A percentile compares a stretch with the other conserved stretches of the same genome.
These are phyloP conservation scores for Acholoe squamosa DNA, from an alignment of 2,888 invertebrate species.

Conservation along the genomic window DNA sequence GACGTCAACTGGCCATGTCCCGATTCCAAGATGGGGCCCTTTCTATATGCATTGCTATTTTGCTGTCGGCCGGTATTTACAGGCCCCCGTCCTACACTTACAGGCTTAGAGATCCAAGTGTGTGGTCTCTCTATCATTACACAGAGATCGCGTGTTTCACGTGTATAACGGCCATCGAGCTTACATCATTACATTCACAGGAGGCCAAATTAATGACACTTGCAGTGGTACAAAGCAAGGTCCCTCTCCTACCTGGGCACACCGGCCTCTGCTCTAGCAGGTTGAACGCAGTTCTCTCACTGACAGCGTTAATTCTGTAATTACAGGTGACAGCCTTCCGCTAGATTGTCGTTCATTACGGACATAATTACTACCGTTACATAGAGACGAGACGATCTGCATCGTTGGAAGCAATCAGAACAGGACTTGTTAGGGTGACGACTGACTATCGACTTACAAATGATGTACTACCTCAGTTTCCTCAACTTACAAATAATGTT, in stretches of 20 bases:
- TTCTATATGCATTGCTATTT: too few species aligned
- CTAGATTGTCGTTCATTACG: not conserved
- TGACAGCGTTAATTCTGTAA: not conserved
- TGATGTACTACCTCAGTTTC: too few species aligned
- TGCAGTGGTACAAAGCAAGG: not conserved
- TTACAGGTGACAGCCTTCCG: conserved; percentile 9
- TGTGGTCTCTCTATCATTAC: not conserved
- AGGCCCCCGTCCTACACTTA: too few species aligned
- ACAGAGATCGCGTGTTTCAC: not conserved
- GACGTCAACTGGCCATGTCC: too few species aligned
- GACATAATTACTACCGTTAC: not conserved
- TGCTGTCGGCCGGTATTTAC: too few species aligned
- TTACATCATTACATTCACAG: not conserved
- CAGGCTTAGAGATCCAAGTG: not conserved
- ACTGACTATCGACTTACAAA: too few species aligned
- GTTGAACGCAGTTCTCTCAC: not conserved
- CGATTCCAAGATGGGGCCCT: too few species aligned
- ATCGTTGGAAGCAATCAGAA: not conserved
- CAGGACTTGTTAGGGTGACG: too few species aligned
- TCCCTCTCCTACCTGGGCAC: not conserved
- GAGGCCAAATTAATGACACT: conserved; percentile 15
- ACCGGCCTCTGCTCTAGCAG: not conserved
- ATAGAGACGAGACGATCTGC: not conserved
- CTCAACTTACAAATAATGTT: too few species aligned
- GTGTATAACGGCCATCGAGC: not conserved